Conservation (phyloP, 2,113 vertebrate species). For the Nothobranchius furzeri region DNA sequence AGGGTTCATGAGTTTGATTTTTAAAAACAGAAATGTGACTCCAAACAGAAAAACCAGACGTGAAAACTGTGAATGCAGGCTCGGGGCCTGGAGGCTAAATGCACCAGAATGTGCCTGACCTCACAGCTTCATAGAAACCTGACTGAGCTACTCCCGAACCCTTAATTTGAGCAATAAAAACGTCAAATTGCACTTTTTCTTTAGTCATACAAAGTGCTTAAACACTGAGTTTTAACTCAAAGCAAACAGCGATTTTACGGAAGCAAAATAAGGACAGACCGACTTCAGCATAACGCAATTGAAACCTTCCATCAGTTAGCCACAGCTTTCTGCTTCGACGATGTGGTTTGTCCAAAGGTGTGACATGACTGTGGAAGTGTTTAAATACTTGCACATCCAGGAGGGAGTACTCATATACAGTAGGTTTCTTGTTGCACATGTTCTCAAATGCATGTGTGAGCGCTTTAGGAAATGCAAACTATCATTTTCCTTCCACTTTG, state of each 20-base stretch:
- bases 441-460: conserved; percentile 4
- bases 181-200: background rate
- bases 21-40: conserved; percentile 3
- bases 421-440: conserved; percentile 22
- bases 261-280: conserved; percentile 36
- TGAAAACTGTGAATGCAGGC: no score
- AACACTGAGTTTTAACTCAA: background rate
- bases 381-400: conserved; percentile 42
- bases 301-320: conserved; percentile 51
- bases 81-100: no score
- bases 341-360: conserved; percentile 58
- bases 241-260: conserved; percentile 14
- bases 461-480: conserved; percentile 46
- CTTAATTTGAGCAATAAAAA: background rate
- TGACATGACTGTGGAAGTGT: conserved; percentile 41
- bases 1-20: conserved; percentile 1
- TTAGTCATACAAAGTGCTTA: no score
- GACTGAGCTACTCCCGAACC: conserved; percentile 8
- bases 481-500: conserved; percentile 56
- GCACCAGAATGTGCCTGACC: background rate
- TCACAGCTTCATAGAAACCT: background rate
- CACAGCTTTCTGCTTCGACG: conserved; percentile 51
- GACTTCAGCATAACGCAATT: conserved; percentile 64
- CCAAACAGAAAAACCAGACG: background rate
- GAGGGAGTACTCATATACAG: conserved; percentile 48